These are phyloP conservation scores for Gopherus evgoodei DNA, from an alignment of 2,113 vertebrate genomes.

Conservation along the genomic window DNA sequence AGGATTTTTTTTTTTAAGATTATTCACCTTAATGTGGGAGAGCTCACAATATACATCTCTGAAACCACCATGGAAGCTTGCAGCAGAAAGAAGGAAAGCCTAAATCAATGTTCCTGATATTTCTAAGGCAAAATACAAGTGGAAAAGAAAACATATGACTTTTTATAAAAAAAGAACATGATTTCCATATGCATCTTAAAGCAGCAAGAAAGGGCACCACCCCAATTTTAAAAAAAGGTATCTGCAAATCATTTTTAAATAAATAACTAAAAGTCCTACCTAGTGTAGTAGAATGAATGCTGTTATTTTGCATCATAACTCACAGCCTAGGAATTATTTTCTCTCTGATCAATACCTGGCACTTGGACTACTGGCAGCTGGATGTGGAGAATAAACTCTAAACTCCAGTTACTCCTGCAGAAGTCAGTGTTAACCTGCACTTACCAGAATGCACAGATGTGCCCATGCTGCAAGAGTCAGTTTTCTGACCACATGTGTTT, in stretches of 20 bases:
- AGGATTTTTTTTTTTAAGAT: not conserved
- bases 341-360: not conserved
- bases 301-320: not conserved
- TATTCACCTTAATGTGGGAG: not conserved
- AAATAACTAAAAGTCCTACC: not conserved
- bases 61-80: not conserved
- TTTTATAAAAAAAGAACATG: accelerated
- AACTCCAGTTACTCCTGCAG: not conserved
- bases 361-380: accelerated
- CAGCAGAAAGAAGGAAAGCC: not conserved
- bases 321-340: not conserved
- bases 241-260: not conserved
- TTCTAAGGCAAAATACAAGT: not conserved
- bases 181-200: accelerated
- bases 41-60: not conserved
- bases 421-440: not conserved
- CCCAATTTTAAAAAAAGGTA: not conserved
- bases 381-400: not conserved
- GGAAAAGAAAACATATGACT: accelerated
- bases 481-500: not conserved
- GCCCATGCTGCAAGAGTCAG: accelerated
- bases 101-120: not conserved
- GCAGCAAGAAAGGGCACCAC: accelerated
- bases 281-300: not conserved
- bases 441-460: not conserved